Percentiles rank a stretch among this genome's conserved stretches.
Conservation (phyloP, 1,140 invertebrate species). For the Maniola jurtina region DNA sequence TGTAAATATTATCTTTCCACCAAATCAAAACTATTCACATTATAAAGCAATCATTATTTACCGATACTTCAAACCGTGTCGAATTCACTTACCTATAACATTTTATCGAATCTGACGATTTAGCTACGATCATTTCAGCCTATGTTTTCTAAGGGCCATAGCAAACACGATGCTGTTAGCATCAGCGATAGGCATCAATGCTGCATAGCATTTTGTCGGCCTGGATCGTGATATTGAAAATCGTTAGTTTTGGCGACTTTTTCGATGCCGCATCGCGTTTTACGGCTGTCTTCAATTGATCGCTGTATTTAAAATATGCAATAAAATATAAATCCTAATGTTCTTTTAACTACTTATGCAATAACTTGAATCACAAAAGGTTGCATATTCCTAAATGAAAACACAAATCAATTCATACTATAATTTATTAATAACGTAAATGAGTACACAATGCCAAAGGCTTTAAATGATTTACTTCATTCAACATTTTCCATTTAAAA, state of each 20-base stretch:
- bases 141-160: no score
- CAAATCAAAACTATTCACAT: slow-evolving; percentile 57
- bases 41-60: slow-evolving; percentile 26
- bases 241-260: no score
- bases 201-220: no score
- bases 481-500: slow-evolving; percentile 70
- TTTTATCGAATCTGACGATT: not conserved
- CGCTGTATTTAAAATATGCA: not conserved
- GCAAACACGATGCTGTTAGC: no score
- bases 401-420: slow-evolving; percentile 67
- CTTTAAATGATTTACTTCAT: slow-evolving; percentile 75
- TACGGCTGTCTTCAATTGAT: no score
- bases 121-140: not conserved
- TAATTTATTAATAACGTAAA: slow-evolving; percentile 78
- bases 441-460: slow-evolving; percentile 77
- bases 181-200: no score
- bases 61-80: slow-evolving; percentile 29
- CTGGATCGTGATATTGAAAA: no score
- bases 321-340: no score
- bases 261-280: no score
- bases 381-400: slow-evolving; percentile 32
- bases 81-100: slow-evolving; percentile 26
- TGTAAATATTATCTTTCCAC: slow-evolving; percentile 55
- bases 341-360: not conserved
- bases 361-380: slow-evolving; percentile 8